These are phyloP conservation scores for Channa maculata DNA, from an alignment of 2,113 vertebrate genomes.

Conservation along the genomic window DNA sequence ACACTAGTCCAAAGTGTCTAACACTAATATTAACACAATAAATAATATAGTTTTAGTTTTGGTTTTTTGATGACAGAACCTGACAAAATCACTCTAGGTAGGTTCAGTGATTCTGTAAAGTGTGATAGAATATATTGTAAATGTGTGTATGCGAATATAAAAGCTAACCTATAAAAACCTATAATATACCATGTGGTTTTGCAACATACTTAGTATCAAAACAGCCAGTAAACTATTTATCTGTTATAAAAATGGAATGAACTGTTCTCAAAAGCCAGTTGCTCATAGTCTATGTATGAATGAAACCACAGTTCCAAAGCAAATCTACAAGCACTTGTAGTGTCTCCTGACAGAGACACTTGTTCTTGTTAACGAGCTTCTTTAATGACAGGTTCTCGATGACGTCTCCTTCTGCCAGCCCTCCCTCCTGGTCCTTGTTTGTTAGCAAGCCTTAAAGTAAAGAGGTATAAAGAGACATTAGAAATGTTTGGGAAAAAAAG, in stretches of 20 bases:
- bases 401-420: conserved; percentile 93
- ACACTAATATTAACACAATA: no score
- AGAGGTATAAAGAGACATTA: background rate
- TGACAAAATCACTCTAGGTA: no score
- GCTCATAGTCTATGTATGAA: no score
- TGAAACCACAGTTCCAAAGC: background rate
- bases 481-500: no score
- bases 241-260: no score
- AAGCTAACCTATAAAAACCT: no score
- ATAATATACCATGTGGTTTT: background rate
- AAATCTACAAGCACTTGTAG: conserved; percentile 85
- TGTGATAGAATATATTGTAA: no score
- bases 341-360: conserved; percentile 91
- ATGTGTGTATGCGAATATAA: no score
- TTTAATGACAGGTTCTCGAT: conserved; percentile 94
- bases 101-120: no score
- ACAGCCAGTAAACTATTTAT: background rate
- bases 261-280: background rate
- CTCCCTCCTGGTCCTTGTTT: conserved; percentile 96
- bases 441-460: conserved; percentile 89
- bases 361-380: conserved; percentile 94
- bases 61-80: no score
- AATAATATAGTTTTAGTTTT: no score
- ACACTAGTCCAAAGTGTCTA: no score
- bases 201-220: background rate